phyloP scores from a whole-genome alignment of 2,797 vertebrate species.

The Kryptopterus vitreolus region DNA sequence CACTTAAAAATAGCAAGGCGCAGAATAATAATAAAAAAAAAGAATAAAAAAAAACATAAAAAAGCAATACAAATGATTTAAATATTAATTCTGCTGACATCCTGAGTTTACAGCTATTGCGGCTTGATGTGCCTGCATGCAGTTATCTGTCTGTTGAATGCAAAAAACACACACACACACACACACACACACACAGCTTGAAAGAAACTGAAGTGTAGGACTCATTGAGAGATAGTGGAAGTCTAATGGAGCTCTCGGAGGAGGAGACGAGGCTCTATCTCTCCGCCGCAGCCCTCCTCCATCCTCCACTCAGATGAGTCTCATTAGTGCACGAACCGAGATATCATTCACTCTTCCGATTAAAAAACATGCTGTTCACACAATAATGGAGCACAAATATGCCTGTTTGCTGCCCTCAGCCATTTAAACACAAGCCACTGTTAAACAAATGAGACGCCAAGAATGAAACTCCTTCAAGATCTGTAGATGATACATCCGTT shows the following conservation, averaged over 20 bases:
- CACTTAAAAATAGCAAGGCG: background rate
- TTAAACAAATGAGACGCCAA: constrained; percentile 36
- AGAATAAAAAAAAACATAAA: background rate
- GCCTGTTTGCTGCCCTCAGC: constrained; percentile 44
- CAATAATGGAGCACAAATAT: constrained; percentile 47
- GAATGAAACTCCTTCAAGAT: background rate
- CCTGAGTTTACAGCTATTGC: constrained; percentile 6
- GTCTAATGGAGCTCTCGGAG: constrained; percentile 29
- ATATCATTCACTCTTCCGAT: constrained; percentile 50
- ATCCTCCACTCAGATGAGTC: constrained; percentile 43
- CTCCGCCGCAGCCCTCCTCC: constrained; percentile 43
- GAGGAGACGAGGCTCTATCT: constrained; percentile 51
- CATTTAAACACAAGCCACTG: constrained; percentile 45
- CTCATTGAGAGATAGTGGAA: constrained; percentile 40
- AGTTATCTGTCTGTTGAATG: background rate
- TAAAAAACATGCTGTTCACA: constrained; percentile 47
- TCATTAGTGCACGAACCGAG: constrained; percentile 53
- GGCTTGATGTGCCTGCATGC: background rate
- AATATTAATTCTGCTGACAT: background rate
- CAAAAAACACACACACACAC: constrained; percentile 1
- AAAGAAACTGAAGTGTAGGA: constrained; percentile 41
- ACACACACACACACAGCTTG: background rate
- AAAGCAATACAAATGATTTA: constrained; percentile 23
- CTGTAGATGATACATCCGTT: background rate
- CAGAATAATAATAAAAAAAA: background rate